A percentile compares a stretch with the other conserved stretches of the same genome.
Evolutionary conservation across 2,888 invertebrate genomes (phyloP).

Genomic region (Herminia tarsipennalis): DNA sequence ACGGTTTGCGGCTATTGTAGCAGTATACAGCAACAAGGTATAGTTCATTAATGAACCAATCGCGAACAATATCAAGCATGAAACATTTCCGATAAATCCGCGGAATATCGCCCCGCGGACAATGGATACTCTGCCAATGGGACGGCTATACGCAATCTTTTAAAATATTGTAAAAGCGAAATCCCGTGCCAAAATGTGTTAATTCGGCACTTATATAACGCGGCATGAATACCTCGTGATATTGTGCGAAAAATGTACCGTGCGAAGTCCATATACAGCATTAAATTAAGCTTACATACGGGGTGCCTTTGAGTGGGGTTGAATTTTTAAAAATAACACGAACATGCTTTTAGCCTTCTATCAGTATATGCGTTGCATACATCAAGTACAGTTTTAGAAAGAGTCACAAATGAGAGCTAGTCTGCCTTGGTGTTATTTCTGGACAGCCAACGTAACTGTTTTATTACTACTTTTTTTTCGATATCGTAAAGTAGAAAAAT

Average conservation of each 20-base stretch:
- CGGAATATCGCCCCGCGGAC: conserved; percentile 63
- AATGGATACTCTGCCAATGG: conserved; percentile 61
- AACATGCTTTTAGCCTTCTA: too few species aligned
- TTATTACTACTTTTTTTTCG: too few species aligned
- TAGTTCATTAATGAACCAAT: conserved; percentile 78
- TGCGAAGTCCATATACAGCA: conserved; percentile 54
- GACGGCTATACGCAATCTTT: conserved; percentile 63
- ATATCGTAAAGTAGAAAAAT: too few species aligned
- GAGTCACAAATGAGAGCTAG: too few species aligned
- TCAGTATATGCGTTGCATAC: too few species aligned
- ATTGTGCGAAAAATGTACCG: conserved; percentile 61
- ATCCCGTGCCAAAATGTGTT: conserved; percentile 71
- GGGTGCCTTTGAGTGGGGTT: conserved; percentile 42
- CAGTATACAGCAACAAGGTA: conserved; percentile 63
- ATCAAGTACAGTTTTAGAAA: too few species aligned
- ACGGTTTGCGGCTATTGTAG: conserved; percentile 64
- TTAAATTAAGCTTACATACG: conserved; percentile 64
- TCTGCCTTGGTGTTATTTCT: too few species aligned
- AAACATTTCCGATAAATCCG: conserved; percentile 69
- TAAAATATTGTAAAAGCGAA: conserved; percentile 67
- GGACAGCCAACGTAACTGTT: too few species aligned
- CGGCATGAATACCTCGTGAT: conserved; percentile 53
- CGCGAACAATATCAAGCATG: conserved; percentile 65
- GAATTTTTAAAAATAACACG: conserved; percentile 1
- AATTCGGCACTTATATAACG: conserved; percentile 65